Evolutionary conservation across 2,113 vertebrate species (phyloP), one percentile per base, ranked within the genome.

Genomic region (Glaucidium brasilianum): DNA sequence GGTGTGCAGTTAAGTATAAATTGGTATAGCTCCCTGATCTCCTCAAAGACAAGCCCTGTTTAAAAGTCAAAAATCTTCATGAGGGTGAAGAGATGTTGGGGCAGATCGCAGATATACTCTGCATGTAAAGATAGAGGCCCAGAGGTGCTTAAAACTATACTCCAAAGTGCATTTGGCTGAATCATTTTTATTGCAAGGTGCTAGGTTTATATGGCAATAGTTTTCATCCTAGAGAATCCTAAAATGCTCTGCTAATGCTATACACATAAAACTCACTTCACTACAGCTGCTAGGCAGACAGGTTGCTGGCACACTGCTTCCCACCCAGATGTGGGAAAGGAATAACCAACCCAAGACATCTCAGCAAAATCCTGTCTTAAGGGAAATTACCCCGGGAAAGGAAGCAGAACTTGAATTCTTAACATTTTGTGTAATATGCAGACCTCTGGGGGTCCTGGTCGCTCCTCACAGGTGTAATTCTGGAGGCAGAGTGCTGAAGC

Each of bases 241-340:
- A 80, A 96, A 96, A 93, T 56, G 72, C 52, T 93, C 85, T 97
- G 90, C 55, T 96, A 97, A 96, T 88, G 60, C 92, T 92, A 41
- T 80, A 75, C 56, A 92, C 60, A 87, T 88, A 93, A 94, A 96
- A 91, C 30, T 94, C 75, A 86, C 91, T 78, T 92, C 79, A 56
- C 37, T 92, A 74, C 85, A 93, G 88, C 90, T 93, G 67, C 73
- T 93, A 80, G 63, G 59, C 88, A 88, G 92, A 59, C 59, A 94
- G 53, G 50, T 92, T 95, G 88, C 76, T 86, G 73, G 90, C 92
- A 91, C 52, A 30, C 27, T 55, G 22, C 82, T 92, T 94, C 76
- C 88, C 68, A 93, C 43, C 56, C 88, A 94, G 85, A 81, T 74
- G 80, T 45, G 79, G 83, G 88, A 88, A 86, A 69, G 34, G 52